Evolutionary conservation across 2,888 invertebrate species (phyloP), one percentile per base, ranked within the genome.

Genomic region (Myopa testacea): DNA sequence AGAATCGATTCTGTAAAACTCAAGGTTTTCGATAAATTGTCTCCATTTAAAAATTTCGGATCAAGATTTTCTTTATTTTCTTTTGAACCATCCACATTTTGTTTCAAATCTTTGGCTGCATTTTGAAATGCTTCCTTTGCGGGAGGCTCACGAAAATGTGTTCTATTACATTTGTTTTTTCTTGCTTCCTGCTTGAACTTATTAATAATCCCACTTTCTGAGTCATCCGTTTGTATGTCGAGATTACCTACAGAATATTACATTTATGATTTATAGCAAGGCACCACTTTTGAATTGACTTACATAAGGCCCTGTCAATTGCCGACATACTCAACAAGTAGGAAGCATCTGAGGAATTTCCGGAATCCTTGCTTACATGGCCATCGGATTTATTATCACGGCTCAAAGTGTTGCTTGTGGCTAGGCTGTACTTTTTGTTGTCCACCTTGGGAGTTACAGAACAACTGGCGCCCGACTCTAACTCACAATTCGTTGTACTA

Each of bases 1-100:
- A 89, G 78, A 10, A 88, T 26, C 0, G 88, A 88, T 62, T 89
- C 89, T 0, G 84, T 86, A 65, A 89, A 88, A 69, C 88, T 88
- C 77, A 86, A 79, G 0, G 88, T 89, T 26, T 88, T 87, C 0
- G 84, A 84, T 76, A 84, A 79, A 38, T 7, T 38, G 76, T 81
- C 34, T 5, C 78, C 77, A 4, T 80, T 81, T 7, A 77, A 76
- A 10, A 50, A 65, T 65, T 80, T 79, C 5, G 86, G 86, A 78
- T 84, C 84, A 7, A 79, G 67, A 79, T 88, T 87, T 78, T 88
- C 88, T 65, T 88, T 88, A 78, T 86, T 83, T 38, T 83, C 83
- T 4, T 82, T 76, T 16, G 77, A 45, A 40, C 82, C 79, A 4
- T 58, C 38, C 12, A 38, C 5, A 1, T 65, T 14, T 14, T 65